Base-by-base conservation (phyloP, 1,140 invertebrate species). In the Bombus waltoni region DNA sequence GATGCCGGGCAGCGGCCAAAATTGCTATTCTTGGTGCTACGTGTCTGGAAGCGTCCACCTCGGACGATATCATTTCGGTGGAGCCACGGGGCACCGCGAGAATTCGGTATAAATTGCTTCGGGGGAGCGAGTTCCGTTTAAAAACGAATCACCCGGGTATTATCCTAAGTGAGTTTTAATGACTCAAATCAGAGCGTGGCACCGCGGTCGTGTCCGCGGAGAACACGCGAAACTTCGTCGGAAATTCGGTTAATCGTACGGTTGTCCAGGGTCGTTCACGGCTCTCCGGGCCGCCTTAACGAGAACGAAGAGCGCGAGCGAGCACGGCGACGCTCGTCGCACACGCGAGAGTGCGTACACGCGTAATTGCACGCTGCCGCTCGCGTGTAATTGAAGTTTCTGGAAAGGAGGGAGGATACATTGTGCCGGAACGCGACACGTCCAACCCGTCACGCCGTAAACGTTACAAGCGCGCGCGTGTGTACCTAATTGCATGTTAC, bases 91-190 rank as follows among this genome's bases (percentile, higher is more conserved):
- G 72, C 66, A 80, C 38, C 82, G 87, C 85, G 84, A 86, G 87
- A 89, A 91, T 90, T 88, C 76, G 79, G 87, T 79, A 88, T 86
- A 90, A 92, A 92, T 92, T 90, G 87, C 84, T 76, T 57, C 57
- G 57, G 80, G 84, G 85, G 86, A 89, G 70, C 72, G 71, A 42
- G 75, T 84, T 84, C 88, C 74, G 86, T 77, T 91, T 83, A 86
- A 88, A 89, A 85, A 88, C 89, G 86, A 92, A 93, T 93, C 88
- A 90, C 82, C 89, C 87, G 80, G 88, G 90, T 92, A 93, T 94
- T 94, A 94, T 92, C 93, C 93, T 94, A 94, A 94, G 93, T 93
- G 93, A 94, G 89, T 94, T 94, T 94, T 94, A 94, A 94, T 93
- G 94, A 90, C 91, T 88, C 72, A 73, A 91, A 93, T 88, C 86